Evolutionary conservation across 2,888 invertebrate species (phyloP).

Genomic region (Platynereis dumerilii): DNA sequence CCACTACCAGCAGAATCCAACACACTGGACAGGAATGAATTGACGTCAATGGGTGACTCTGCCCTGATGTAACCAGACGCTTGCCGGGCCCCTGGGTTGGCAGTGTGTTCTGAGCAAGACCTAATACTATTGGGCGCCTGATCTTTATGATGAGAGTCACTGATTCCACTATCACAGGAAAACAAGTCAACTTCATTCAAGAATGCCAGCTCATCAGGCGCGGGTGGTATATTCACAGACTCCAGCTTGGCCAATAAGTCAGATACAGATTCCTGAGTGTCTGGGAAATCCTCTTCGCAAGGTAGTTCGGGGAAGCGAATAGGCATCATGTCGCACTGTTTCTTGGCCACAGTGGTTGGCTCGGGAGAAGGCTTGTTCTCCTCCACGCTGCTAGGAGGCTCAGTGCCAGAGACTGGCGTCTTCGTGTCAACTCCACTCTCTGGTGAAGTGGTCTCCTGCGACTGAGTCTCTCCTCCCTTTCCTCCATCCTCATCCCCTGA

Average conservation of each 20-base stretch:
- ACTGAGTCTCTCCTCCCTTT: background rate
- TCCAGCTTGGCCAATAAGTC: slow-evolving; percentile 17
- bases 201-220: slow-evolving; percentile 2
- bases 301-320: slow-evolving; percentile 21
- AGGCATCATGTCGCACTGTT: background rate
- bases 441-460: background rate
- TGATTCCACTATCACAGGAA: slow-evolving; percentile 5
- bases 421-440: slow-evolving; percentile 8
- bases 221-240: slow-evolving; percentile 7
- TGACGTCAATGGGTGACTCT: slow-evolving; percentile 19
- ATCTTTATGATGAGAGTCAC: background rate
- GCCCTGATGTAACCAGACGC: background rate
- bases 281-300: slow-evolving; percentile 23
- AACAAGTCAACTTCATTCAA: slow-evolving; percentile 7
- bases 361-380: slow-evolving; percentile 10
- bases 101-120: background rate
- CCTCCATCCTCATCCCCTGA: slow-evolving; percentile 1
- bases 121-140: background rate
- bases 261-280: slow-evolving; percentile 23
- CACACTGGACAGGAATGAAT: slow-evolving; percentile 18
- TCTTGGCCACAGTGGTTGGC: background rate
- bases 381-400: slow-evolving; percentile 13
- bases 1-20: slow-evolving; percentile 6
- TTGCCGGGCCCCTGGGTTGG: background rate
- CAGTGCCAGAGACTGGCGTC: background rate